Evolutionary conservation across 2,797 vertebrate genomes (phyloP), one percentile per base, ranked within the genome.

Genomic region (Alfaro cultratus): DNA sequence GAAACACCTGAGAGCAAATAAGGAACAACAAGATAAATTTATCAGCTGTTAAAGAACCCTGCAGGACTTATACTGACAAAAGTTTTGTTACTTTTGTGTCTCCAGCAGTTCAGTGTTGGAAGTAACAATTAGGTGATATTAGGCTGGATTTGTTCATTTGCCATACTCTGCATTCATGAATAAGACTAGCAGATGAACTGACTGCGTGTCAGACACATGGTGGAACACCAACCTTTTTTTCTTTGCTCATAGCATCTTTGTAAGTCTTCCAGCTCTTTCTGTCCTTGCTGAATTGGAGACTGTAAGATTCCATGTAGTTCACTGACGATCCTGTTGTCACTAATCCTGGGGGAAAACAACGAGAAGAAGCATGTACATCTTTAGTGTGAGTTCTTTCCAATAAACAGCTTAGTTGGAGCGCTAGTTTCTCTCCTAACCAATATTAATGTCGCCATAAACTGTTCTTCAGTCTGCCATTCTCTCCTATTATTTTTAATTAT

Each of bases 261-360:
- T 97, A 97, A 67, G 84, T 84, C 88, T 94, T 97, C 97, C 97
- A 97, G 36, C 89, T 96, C 89, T 91, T 97, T 75, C 94, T 84
- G 0, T 97, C 97, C 0, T 95, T 97, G 91, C 97, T 97, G 91
- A 88, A 97, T 84, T 89, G 88, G 46, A 98, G 78, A 15, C 47
- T 79, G 92, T 94, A 97, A 80, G 96, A 94, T 1, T 88, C 92
- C 41, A 96, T 91, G 7, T 96, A 96, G 94, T 87, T 88, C 70
- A 95, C 86, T 0, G 91, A 80, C 10, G 94, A 95, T 62, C 96
- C 97, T n/a, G 86, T 94, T 1, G 96, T 97, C 87, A 96, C 86
- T 73, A 97, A 94, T 45, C 97, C 97, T 97, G 88, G 26, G 67
- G 26, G 39, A 3, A 62, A 76, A 75, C 39, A 60, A 74, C 9